These are phyloP conservation scores for Acleris sparsana DNA, from an alignment of 2,888 invertebrate species.

Conservation along the genomic window DNA sequence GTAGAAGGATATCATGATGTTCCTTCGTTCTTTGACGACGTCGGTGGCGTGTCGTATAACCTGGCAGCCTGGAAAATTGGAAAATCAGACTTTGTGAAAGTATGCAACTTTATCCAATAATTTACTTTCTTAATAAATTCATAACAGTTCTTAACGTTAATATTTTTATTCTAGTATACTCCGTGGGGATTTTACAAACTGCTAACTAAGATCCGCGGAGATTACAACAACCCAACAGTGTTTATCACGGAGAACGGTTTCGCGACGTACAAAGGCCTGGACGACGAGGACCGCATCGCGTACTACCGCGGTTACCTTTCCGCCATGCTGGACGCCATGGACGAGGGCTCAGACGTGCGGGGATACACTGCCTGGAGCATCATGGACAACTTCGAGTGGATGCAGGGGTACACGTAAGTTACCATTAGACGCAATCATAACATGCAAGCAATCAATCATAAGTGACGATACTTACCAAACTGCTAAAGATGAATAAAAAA, in stretches of 20 bases:
- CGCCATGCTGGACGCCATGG: slow-evolving; percentile 68
- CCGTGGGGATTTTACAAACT: slow-evolving; percentile 83
- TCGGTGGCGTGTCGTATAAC: slow-evolving; percentile 41
- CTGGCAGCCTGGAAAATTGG: slow-evolving; percentile 45
- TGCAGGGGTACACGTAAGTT: slow-evolving; percentile 77
- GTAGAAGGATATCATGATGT: slow-evolving; percentile 39
- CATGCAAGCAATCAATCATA: no score
- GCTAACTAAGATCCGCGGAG: slow-evolving; percentile 70
- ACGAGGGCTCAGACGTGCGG: slow-evolving; percentile 67
- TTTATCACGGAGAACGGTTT: slow-evolving; percentile 84
- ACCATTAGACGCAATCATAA: no score
- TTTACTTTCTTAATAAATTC: not conserved
- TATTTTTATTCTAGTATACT: slow-evolving; percentile 54
- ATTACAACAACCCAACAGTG: slow-evolving; percentile 78
- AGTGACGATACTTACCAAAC: no score
- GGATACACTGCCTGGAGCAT: slow-evolving; percentile 85
- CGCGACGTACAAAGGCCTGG: slow-evolving; percentile 49
- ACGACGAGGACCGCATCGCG: slow-evolving; percentile 66
- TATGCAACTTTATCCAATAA: not conserved
- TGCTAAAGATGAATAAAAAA: no score
- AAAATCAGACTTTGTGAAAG: slow-evolving; percentile 41
- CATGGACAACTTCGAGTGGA: slow-evolving; percentile 86
- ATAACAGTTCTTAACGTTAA: no score
- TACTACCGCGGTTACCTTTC: slow-evolving; percentile 64
- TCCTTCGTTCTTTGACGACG: slow-evolving; percentile 50